Evolutionary conservation across 2,797 vertebrate genomes (phyloP), one percentile per base, ranked within the genome.

Genomic region (Acanthurus lineatus): DNA sequence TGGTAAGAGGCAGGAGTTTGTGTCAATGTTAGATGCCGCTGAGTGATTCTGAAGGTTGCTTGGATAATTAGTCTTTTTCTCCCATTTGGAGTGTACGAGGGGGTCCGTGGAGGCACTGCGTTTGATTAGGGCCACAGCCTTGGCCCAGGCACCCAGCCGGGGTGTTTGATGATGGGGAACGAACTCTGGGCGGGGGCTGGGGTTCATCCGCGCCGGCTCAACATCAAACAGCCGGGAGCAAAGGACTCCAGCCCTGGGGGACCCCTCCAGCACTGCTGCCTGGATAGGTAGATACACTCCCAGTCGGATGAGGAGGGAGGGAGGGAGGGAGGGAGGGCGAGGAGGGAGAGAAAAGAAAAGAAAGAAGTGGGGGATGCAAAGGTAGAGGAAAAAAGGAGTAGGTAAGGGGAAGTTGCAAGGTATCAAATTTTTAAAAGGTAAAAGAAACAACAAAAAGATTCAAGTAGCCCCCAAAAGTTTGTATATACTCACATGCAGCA

Each of bases 41-140:
- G 81, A 90, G 85, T 57, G 86, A 91, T 80, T 90, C 84, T 86
- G 88, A 93, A 92, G 91, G 91, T 90, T 88, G 85, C 84, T 66
- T 74, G 19, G 67, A 88, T 94, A 90, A 94, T 92, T 92, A 90
- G 88, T 90, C 87, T 83, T 88, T 87, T 83, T 89, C 82, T 74
- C 78, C 87, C 65, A 47, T 86, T 90, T 69, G 73, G 76, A 75
- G 86, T 77, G 89, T 86, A 69, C 66, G 57, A 71, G 69, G 77
- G 76, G 77, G 76, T 91, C 90, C 69, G 38, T 49, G n/a, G 90
- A 85, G 90, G 82, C 85, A 32, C 86, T 1, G 83, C 82, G 88
- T 93, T 93, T 94, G 92, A 95, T 95, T 92, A 92, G 82, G 77
- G 90, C 89, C 77, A 69, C 73, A 91, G 93, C 90, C 88, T 93